These are phyloP conservation scores for Cheirogaleus major DNA, from an alignment of 2,797 vertebrate genomes.

Conservation along the genomic window DNA sequence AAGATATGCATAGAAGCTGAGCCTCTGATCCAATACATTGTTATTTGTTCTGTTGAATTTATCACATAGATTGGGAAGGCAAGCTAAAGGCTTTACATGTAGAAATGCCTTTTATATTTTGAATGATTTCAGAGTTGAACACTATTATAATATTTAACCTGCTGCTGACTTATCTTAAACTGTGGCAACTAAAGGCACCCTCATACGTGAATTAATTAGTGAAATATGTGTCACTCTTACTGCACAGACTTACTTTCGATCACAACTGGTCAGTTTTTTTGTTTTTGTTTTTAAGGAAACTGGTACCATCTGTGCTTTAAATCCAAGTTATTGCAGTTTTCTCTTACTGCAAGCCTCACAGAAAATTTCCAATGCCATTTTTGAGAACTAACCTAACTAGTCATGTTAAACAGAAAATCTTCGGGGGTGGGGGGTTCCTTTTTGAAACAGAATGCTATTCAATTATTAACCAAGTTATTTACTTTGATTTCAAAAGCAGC, in stretches of 20 bases:
- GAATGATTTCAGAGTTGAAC: conserved; percentile 76
- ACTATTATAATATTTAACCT: conserved; percentile 73
- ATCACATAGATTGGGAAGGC: conserved; percentile 64
- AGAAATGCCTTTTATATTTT: conserved; percentile 72
- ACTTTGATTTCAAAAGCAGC: conserved; percentile 92
- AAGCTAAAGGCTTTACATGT: conserved; percentile 59
- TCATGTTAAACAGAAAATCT: conserved; percentile 81
- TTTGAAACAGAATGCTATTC: conserved; percentile 79
- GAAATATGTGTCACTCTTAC: conserved; percentile 52
- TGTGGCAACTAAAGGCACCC: conserved; percentile 66
- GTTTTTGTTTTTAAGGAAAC: conserved; percentile 55
- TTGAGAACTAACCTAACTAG: conserved; percentile 71
- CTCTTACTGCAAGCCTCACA: neutral
- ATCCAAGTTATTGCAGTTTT: neutral
- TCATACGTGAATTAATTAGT: neutral
- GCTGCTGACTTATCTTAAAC: conserved; percentile 76
- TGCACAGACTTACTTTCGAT: conserved; percentile 59
- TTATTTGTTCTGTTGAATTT: conserved; percentile 51
- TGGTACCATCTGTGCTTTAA: conserved; percentile 56
- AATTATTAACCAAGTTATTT: conserved; percentile 82
- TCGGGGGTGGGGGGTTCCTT: conserved; percentile 32
- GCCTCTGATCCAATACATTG: conserved; percentile 62
- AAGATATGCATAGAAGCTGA: conserved; percentile 71
- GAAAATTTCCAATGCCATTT: conserved; percentile 56
- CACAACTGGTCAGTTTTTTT: conserved; percentile 58